These are phyloP conservation scores for Eristalinus sepulchralis DNA, from an alignment of 2,888 invertebrate genomes.

Conservation along the genomic window DNA sequence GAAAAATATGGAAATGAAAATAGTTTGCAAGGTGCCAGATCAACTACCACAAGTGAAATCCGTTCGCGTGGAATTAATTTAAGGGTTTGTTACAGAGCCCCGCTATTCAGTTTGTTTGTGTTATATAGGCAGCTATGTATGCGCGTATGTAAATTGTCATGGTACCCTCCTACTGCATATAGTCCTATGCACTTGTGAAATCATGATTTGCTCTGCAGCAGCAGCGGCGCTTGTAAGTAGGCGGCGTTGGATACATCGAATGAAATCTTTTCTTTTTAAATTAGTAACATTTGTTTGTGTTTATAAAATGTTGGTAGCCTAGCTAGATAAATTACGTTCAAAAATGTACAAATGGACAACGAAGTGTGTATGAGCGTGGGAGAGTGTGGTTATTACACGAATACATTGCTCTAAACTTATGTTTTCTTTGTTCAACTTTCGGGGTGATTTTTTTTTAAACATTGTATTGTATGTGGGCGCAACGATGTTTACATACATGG, in stretches of 20 bases:
- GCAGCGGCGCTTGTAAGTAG: slow-evolving; percentile 19
- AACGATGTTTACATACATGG: slow-evolving; percentile 50
- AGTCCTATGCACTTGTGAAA: neutral
- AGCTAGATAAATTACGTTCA: slow-evolving; percentile 65
- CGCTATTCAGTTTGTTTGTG: neutral
- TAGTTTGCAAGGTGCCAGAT: slow-evolving; percentile 43
- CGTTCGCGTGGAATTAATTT: slow-evolving; percentile 23
- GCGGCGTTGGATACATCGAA: slow-evolving; percentile 31
- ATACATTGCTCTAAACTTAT: slow-evolving; percentile 21
- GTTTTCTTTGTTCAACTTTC: slow-evolving; percentile 17
- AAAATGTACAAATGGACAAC: slow-evolving; percentile 70
- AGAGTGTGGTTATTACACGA: slow-evolving; percentile 57
- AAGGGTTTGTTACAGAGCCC: neutral
- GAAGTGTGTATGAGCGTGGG: slow-evolving; percentile 30
- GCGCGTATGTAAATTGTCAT: slow-evolving; percentile 22
- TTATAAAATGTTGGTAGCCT: slow-evolving; percentile 69
- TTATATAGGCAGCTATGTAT: slow-evolving; percentile 10
- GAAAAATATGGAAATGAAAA: slow-evolving; percentile 39
- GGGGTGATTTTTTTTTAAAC: neutral
- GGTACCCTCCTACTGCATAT: neutral
- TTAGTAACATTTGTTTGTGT: slow-evolving; percentile 40
- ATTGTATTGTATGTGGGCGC: slow-evolving; percentile 10
- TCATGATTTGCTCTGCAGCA: slow-evolving; percentile 29
- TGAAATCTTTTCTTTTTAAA: slow-evolving; percentile 1
- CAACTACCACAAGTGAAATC: slow-evolving; percentile 33